Evolutionary conservation across 1,140 invertebrate genomes (phyloP), one percentile per base, ranked within the genome.

Genomic region (Drosophila sucinea): DNA sequence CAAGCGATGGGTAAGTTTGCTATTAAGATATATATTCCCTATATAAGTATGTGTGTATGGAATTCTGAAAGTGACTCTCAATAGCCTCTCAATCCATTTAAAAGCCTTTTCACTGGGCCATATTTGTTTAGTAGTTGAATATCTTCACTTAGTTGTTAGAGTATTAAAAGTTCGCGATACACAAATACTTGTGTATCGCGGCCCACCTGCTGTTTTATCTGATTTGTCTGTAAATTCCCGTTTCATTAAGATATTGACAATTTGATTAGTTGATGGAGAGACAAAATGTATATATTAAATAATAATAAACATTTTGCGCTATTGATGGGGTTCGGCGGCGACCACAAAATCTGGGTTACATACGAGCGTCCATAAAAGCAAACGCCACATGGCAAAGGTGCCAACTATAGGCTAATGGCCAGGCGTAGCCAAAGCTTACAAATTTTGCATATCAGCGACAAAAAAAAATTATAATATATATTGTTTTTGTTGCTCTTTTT

Each of bases 231-330:
- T 63, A 44, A 51, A 72, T 73, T 58, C 32, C 56, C 56, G 64
- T 73, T 77, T 79, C 65, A 77, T 79, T 78, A 77, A 58, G 57
- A 66, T 70, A 76, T n/a, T 76, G 76, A 67, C 73, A 78, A 68
- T 40, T 71, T 54, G 71, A 76, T 78, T 78, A 78, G 63, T 56
- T 62, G 47, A 40, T 32, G 35, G 41, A 4, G 44, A 51, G 44
- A 51, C 44, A 51, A 51, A 51, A 51, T 78, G 63, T 55, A 63
- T 33, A 64, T 33, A 11, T 30, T 56, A 57, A 32, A 63, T 60
- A 47, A 27, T 47, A 27, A 69, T 29, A 58, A 38, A 60, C 38
- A 25, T 54, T 30, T 44, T 32, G 27, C 3, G 27, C 6, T 27
- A 33, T 2, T 56, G 33, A 29, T 27, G 35, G 44, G 7, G 8